Percentiles rank a stretch among this genome's conserved stretches.
Evolutionary conservation across 2,888 invertebrate species (phyloP).

Genomic region (Stictocephala bisonia): DNA sequence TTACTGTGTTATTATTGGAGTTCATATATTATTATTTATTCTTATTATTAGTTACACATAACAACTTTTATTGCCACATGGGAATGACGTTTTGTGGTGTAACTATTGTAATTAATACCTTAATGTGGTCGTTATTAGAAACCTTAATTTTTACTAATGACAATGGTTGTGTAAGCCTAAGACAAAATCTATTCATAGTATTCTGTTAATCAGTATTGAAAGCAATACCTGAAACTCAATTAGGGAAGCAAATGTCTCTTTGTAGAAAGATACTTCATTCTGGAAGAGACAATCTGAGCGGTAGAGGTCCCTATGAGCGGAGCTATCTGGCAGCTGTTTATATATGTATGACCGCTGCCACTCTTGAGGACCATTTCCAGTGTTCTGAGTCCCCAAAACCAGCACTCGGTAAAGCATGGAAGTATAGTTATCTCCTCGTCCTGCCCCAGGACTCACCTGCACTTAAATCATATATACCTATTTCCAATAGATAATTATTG

Average conservation of each 20-base stretch:
- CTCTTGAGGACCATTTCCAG: conserved; percentile 63
- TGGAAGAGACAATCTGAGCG: conserved; percentile 77
- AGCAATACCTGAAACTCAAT: conserved; percentile 69
- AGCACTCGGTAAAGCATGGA: conserved; percentile 77
- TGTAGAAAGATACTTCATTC: conserved; percentile 80
- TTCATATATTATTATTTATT: no score
- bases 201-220: no score
- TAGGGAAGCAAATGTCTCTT: conserved; percentile 75
- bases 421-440: conserved; percentile 80
- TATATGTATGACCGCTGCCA: conserved; percentile 70
- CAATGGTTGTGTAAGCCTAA: no score
- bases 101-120: no score
- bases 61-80: no score
- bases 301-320: conserved; percentile 73
- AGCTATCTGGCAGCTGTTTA: conserved; percentile 76
- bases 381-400: conserved; percentile 63
- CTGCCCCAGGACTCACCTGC: conserved; percentile 76
- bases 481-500: no score
- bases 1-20: no score
- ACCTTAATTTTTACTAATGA: no score
- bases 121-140: no score
- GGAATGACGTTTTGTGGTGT: no score
- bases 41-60: no score
- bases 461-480: conserved; percentile 60
- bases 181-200: no score